Evolutionary conservation across 2,797 vertebrate genomes (phyloP).

Genomic region (Pelochelys cantorii): DNA sequence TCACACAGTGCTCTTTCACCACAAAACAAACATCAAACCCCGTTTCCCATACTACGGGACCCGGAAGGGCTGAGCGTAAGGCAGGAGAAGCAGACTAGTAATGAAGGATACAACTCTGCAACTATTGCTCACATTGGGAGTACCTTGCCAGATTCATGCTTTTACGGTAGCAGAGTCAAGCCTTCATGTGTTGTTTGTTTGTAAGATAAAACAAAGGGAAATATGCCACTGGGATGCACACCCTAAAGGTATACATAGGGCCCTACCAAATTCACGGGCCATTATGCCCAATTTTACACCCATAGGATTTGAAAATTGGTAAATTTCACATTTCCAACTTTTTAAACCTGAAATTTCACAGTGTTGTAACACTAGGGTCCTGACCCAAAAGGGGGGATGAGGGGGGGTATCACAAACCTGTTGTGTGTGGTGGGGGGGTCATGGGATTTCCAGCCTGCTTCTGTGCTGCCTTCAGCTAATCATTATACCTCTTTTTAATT

Average conservation of each 20-base stretch:
- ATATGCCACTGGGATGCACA: not conserved
- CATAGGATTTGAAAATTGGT: too few species aligned
- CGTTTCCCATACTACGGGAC: constrained; percentile 32
- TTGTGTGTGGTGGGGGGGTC: too few species aligned
- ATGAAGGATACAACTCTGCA: not conserved
- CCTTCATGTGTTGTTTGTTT: not conserved
- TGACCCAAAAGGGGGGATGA: too few species aligned
- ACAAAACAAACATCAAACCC: constrained; percentile 26
- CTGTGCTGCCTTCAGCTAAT: not conserved
- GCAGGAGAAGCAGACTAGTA: not conserved
- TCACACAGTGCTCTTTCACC: not conserved
- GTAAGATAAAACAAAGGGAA: constrained; percentile 29
- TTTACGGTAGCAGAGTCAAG: not conserved
- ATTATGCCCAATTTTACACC: too few species aligned
- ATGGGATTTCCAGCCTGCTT: too few species aligned
- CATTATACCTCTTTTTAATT: not conserved
- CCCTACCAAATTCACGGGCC: too few species aligned
- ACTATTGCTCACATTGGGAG: not conserved
- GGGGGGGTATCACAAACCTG: too few species aligned
- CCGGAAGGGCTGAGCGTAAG: not conserved
- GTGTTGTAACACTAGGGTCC: too few species aligned
- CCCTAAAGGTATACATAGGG: not conserved
- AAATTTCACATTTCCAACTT: too few species aligned
- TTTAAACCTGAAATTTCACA: too few species aligned
- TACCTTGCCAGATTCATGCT: not conserved